Evolutionary conservation across 1,140 invertebrate genomes (phyloP).

Genomic region (Gryon sp.): DNA sequence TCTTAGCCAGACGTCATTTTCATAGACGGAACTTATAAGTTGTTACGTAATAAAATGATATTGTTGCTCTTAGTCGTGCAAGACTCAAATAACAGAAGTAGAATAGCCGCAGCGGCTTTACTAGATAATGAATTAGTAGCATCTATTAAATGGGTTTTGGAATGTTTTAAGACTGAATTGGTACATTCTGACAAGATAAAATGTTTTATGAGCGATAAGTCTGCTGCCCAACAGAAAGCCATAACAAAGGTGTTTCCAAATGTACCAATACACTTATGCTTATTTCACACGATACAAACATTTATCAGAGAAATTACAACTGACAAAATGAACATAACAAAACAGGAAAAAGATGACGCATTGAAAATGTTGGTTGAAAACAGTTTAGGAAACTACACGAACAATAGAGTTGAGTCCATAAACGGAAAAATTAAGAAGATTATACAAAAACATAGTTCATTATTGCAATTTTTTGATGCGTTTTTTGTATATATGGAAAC

Average conservation of each 20-base stretch:
- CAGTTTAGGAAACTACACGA: no score
- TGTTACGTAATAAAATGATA: neutral
- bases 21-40: conserved; percentile 3
- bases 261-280: neutral
- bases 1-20: neutral
- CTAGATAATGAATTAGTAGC: neutral
- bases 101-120: neutral
- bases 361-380: neutral
- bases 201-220: conserved; percentile 11
- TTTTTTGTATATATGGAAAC: neutral
- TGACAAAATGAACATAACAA: conserved; percentile 1
- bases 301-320: conserved; percentile 4
- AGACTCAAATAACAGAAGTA: neutral
- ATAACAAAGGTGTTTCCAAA: neutral
- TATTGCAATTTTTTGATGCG: neutral
- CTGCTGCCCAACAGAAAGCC: neutral
- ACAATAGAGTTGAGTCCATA: neutral
- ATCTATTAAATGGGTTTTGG: neutral
- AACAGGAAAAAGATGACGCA: neutral
- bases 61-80: neutral
- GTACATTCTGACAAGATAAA: neutral
- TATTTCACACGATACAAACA: conserved; percentile 6
- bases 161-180: neutral
- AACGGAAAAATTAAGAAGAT: neutral
- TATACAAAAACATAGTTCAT: neutral